Evolutionary conservation across 2,888 invertebrate species (phyloP), one percentile per base, ranked within the genome.

Genomic region (Furcula furcula): DNA sequence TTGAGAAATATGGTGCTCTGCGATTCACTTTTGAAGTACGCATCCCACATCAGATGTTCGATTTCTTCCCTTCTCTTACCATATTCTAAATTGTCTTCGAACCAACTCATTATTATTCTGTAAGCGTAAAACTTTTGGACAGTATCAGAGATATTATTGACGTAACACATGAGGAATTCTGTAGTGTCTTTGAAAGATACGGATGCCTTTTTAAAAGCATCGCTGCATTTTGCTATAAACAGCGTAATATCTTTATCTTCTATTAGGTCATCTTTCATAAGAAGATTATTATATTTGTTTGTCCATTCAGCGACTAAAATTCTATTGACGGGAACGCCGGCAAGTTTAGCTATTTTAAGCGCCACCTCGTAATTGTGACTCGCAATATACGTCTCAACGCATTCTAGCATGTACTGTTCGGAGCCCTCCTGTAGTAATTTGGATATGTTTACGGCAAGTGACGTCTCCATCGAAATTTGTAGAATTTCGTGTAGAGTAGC

Each of bases 111-210:
- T 10, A 89, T 76, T 13, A 89, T 70, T 67, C 87, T 75, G 46
- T 84, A 84, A 0, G 80, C 67, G 43, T 90, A 87, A 64, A 92
- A 93, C 49, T 90, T 91, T 45, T 89, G 86, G 0, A 64, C 55
- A 0, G 53, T 35, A 12, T 89, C 75, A 0, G 60, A 60, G 16
- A 92, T 84, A 41, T 88, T 86, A 2, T 87, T 83, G 0, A 91
- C 89, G 40, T 91, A 85, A 33, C 89, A 81, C 1, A 92, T 76
- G 22, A 93, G 90, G 65, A 94, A 94, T 44, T 91, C 74, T 0
- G 93, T 91, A 0, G 93, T 90, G 10, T 91, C 86, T 40, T 90
- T 90, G 9, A 93, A 91, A 0, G 90, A 77, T 0, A 94, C 90
- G 0, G 91, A 77, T 31, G 92, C 90, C 18, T 88, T 78, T 49